Base-by-base conservation (phyloP, 1,140 invertebrate genomes). In the Anoplophora glabripennis region DNA sequence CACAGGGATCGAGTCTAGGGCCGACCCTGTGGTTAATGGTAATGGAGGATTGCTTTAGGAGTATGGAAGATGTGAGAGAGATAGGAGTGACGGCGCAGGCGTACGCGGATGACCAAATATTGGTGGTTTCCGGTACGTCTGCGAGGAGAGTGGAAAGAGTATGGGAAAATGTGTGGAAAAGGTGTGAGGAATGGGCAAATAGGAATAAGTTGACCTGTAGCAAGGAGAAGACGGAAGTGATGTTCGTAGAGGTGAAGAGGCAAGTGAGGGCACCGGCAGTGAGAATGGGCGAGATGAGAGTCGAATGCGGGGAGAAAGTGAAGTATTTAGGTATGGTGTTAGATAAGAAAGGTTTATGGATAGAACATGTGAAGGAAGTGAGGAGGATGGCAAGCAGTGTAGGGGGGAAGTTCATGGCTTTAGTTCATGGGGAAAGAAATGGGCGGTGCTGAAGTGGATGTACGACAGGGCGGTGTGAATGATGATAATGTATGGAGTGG, bases 401-500 rank as follows among this genome's bases (percentile, higher is more conserved):
- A 28, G 21, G 21, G 5, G 2, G 21, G 2, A 28, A 28, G 5
- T 28, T 28, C 5, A 28, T 28, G 3, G 5, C 5, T 28, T 28
- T 3, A 2, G 21, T n/a, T n/a, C n/a, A n/a, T n/a, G 21, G 5
- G 5, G 5, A 28, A 28, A 28, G 21, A 28, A 28, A 28, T 28
- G 21, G 21, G 21, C 3, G 21, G 21, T 28, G 2, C 21, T 5
- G 5, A 28, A 46, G 35, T 48, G 49, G 47, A 58, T 68, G 1
- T 63, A 57, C 10, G 55, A 53, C 28, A 51, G 57, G 18, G 63
- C 52, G 0, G 40, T 58, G 3, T n/a, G 58, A 47, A 48, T 54
- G 10, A 62, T 62, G 7, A 12, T 66, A 5, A 36, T 64, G 42
- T 66, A 66, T 41, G 62, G 52, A 37, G 38, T 47, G 5, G 61